Base-by-base conservation (phyloP, 2,113 vertebrate genomes). In the Microcebus ravelobensis region DNA sequence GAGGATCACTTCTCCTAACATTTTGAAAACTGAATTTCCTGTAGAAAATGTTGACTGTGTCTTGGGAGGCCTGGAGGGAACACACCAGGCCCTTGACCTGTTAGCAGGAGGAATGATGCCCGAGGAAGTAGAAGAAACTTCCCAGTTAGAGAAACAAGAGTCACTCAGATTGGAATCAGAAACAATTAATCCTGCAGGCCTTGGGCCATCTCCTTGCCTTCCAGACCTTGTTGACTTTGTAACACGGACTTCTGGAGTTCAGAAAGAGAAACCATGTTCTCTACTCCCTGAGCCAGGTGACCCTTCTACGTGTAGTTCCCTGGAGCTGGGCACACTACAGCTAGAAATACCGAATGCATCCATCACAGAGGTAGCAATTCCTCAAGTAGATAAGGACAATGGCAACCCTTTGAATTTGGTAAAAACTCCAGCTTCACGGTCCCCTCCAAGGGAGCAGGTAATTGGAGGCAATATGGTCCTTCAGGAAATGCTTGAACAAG, bases 241-340 rank as follows among this genome's bases (percentile, higher is more conserved):
- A 93, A 48, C 96, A 21, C n/a, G 98, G 93, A 98, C 97, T 96
- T 97, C 98, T 92, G 97, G 85, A 96, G 90, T 96, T 93, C 95
- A 45, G 85, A 98, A 98, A 97, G 97, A 98, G 27, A 98, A 98
- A 91, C 63, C 97, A 81, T 96, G 97, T 97, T 97, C 97, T 93
- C 36, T 6, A 59, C 85, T 98, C 87, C 96, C 97, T 97, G 97
- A 97, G 34, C 94, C 95, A 90, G 39, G 70, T 96, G 3, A 42
- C 50, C 61, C 84, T 5, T 94, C 71, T 86, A 96, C 93, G 83
- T 90, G 84, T 94, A 93, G 83, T 95, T 96, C 95, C 90, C 92
- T 97, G 95, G 98, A 98, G 91, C 92, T 67, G 91, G 59, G 94
- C 93, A 95, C 95, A 92, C 84, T 96, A 68, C 94, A 77, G 94